Evolutionary conservation across 2,113 vertebrate species (phyloP).

Genomic region (Macrotus californicus): DNA sequence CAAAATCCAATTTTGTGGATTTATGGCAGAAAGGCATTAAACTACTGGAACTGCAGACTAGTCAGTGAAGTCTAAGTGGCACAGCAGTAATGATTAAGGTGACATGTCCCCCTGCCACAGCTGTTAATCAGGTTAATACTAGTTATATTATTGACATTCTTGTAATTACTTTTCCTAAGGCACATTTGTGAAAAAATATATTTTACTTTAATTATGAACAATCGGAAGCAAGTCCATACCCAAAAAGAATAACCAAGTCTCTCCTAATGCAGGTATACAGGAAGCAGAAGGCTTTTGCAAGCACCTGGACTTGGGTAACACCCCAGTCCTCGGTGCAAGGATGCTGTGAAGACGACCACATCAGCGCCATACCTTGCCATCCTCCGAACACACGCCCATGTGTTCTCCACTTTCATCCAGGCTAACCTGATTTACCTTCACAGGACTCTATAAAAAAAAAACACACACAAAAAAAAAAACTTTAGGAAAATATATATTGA

Average conservation of each 20-base stretch:
- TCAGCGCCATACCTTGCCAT: conserved; percentile 89
- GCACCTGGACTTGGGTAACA: not conserved
- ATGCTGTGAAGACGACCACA: accelerated
- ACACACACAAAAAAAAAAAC: not conserved
- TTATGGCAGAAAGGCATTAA: conserved; percentile 83
- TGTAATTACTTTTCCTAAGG: conserved; percentile 83
- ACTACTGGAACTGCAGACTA: conserved; percentile 78
- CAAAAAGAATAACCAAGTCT: conserved; percentile 55
- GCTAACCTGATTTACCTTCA: conserved; percentile 99
- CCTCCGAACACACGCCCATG: conserved; percentile 97
- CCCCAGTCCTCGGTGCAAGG: not conserved
- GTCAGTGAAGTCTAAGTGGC: conserved; percentile 80
- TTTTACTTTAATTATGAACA: conserved; percentile 80
- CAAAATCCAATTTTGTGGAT: conserved; percentile 87
- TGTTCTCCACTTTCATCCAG: conserved; percentile 98
- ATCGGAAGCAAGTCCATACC: conserved; percentile 66
- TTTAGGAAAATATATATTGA: conserved; percentile 36
- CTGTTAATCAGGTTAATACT: conserved; percentile 86
- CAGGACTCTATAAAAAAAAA: conserved; percentile 85
- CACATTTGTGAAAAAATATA: conserved; percentile 81
- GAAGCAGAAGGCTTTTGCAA: not conserved
- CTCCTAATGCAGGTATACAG: conserved; percentile 2
- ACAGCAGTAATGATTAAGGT: conserved; percentile 81
- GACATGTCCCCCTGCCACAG: conserved; percentile 77
- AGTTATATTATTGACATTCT: conserved; percentile 84